These are phyloP conservation scores for Serrognathus titanus DNA, from an alignment of 2,888 invertebrate genomes.

Conservation along the genomic window DNA sequence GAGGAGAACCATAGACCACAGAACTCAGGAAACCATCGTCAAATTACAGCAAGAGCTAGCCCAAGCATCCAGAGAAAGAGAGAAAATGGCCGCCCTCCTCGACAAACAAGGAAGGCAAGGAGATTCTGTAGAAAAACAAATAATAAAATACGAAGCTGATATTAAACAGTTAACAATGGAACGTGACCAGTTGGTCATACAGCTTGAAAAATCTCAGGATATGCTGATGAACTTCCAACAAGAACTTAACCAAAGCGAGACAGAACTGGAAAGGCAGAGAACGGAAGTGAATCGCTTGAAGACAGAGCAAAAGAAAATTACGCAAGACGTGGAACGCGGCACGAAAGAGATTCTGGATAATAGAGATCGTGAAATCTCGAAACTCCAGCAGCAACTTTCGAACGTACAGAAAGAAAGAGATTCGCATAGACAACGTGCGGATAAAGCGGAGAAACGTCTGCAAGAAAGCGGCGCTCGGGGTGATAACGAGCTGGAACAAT, in stretches of 20 bases:
- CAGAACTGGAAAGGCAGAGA: conserved; percentile 75
- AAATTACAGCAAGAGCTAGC: conserved; percentile 72
- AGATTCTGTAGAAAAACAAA: conserved; percentile 80
- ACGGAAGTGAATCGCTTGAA: conserved; percentile 75
- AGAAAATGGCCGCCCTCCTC: conserved; percentile 72
- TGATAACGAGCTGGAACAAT: conserved; percentile 72
- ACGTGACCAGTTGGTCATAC: conserved; percentile 81
- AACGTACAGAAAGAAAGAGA: conserved; percentile 62
- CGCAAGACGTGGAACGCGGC: conserved; percentile 67
- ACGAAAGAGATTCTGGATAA: conserved; percentile 68
- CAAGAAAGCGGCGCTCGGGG: conserved; percentile 65
- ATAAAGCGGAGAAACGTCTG: conserved; percentile 71
- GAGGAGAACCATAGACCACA: conserved; percentile 62
- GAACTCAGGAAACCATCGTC: conserved; percentile 68
- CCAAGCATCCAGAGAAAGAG: conserved; percentile 67
- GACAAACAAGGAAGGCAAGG: conserved; percentile 77
- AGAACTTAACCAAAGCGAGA: conserved; percentile 79
- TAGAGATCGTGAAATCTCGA: conserved; percentile 67
- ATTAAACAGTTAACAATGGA: conserved; percentile 83
- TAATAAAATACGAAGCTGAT: conserved; percentile 80
- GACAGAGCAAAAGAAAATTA: conserved; percentile 66
- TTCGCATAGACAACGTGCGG: conserved; percentile 64
- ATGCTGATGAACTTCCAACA: conserved; percentile 92
- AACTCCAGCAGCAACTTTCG: conserved; percentile 67
- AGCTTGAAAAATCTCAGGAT: conserved; percentile 88